Evolutionary conservation across 2,888 invertebrate genomes (phyloP).

Genomic region (Parapristionchus giblindavisi): DNA sequence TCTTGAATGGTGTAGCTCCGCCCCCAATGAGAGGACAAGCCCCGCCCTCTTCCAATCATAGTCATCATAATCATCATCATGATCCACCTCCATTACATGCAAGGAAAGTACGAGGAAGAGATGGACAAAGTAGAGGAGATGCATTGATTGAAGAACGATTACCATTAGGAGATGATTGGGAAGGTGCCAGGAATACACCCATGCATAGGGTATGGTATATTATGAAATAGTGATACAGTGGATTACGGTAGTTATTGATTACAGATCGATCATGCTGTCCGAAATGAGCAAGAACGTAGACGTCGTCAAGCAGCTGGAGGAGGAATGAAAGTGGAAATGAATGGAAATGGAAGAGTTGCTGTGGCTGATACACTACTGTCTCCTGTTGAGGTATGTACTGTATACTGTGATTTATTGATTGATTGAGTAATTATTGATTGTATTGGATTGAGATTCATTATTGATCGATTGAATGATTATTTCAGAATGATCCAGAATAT

Average conservation of each 20-base stretch:
- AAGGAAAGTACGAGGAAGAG: constrained; percentile 29
- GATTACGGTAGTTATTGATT: background rate
- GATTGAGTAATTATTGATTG: background rate
- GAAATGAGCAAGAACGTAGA: constrained; percentile 32
- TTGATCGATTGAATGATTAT: background rate
- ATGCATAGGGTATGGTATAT: constrained; percentile 6
- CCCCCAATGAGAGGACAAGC: background rate
- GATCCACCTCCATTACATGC: background rate
- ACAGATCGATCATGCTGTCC: constrained; percentile 30
- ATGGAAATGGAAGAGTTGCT: constrained; percentile 22
- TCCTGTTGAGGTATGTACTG: constrained; percentile 23
- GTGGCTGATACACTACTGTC: constrained; percentile 31
- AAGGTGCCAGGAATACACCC: constrained; percentile 20
- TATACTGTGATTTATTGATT: background rate
- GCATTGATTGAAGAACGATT: constrained; percentile 22
- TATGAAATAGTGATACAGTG: background rate
- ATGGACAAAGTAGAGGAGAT: constrained; percentile 18
- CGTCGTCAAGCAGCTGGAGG: background rate
- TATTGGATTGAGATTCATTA: background rate
- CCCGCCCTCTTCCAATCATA: constrained; percentile 10
- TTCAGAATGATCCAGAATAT: constrained; percentile 37
- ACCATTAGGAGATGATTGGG: constrained; percentile 32
- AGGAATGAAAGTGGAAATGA: background rate
- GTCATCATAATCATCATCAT: background rate
- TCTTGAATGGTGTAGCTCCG: too few relatives aligned